phyloP scores from a whole-genome alignment of 1,140 invertebrate genomes.

The Scaptomyza hsui region DNA sequence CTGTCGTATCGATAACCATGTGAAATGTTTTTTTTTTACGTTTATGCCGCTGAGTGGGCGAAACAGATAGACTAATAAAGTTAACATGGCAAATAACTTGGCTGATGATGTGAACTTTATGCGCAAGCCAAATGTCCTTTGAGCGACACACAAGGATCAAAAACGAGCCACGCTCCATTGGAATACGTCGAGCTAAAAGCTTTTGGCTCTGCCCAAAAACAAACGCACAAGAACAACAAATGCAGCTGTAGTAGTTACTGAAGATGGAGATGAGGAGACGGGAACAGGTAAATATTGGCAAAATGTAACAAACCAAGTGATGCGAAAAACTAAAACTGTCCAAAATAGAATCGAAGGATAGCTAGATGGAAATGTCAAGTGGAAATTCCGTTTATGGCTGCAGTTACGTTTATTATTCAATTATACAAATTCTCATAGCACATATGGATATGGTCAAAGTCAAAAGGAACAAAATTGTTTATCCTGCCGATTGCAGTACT shows the following conservation, averaged over 20 bases:
- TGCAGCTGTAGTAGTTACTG: slow-evolving; percentile 28
- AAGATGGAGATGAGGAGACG: not conserved
- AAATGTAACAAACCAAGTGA: slow-evolving; percentile 66
- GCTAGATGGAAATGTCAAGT: slow-evolving; percentile 46
- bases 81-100: slow-evolving; percentile 76
- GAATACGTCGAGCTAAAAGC: slow-evolving; percentile 73
- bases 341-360: not conserved
- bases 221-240: slow-evolving; percentile 52
- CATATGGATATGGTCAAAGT: too few species aligned
- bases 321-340: slow-evolving; percentile 38
- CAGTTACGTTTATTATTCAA: slow-evolving; percentile 61
- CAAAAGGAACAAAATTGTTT: not conserved
- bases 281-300: slow-evolving; percentile 54
- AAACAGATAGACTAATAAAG: slow-evolving; percentile 57
- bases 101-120: slow-evolving; percentile 76
- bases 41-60: not conserved
- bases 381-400: slow-evolving; percentile 54
- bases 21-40: not conserved
- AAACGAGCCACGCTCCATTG: slow-evolving; percentile 56
- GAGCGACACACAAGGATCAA: slow-evolving; percentile 37
- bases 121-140: slow-evolving; percentile 78
- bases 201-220: slow-evolving; percentile 45
- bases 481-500: not conserved
- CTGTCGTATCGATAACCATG: slow-evolving; percentile 35
- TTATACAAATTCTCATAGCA: slow-evolving; percentile 46